These are phyloP conservation scores for Catharus minimus DNA, from an alignment of 2,113 vertebrate species.

Conservation along the genomic window DNA sequence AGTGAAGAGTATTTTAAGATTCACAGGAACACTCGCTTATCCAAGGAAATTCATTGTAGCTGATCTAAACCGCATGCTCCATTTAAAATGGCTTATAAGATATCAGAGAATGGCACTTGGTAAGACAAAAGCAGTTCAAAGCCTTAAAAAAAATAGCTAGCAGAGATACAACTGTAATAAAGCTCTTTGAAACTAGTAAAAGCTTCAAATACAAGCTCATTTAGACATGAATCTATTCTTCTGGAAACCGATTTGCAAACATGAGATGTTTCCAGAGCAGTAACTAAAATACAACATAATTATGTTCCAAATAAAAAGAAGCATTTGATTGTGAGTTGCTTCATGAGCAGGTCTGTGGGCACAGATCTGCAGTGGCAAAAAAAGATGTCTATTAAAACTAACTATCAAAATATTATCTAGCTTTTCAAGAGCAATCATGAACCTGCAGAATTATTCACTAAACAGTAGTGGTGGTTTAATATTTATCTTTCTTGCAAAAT, in stretches of 20 bases:
- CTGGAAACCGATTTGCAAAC: slow-evolving; percentile 8
- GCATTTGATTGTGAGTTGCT: neutral
- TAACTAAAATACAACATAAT: slow-evolving; percentile 38
- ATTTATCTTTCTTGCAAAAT: neutral
- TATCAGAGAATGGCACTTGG: neutral
- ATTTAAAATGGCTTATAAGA: slow-evolving; percentile 35
- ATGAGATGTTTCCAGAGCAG: neutral
- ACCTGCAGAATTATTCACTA: neutral
- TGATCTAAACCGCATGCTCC: slow-evolving; percentile 21
- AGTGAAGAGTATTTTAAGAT: slow-evolving; percentile 6
- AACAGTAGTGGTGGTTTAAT: neutral
- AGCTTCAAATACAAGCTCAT: neutral
- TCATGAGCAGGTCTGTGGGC: neutral
- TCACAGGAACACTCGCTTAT: neutral
- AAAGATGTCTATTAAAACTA: neutral
- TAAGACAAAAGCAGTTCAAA: slow-evolving; percentile 39
- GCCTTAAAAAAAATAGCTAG: neutral
- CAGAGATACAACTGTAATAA: slow-evolving; percentile 11
- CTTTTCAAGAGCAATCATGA: neutral
- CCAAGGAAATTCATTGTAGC: slow-evolving; percentile 30
- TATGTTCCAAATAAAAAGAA: slow-evolving; percentile 27
- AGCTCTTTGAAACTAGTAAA: slow-evolving; percentile 20
- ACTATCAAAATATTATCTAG: neutral
- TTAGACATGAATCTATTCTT: slow-evolving; percentile 29
- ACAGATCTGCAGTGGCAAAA: neutral